Percentiles rank a stretch among this genome's conserved stretches.
These are phyloP conservation scores for Mastigias papua DNA, from an alignment of 30 jellyfish, hydroid and myxozoan species.

Conservation along the genomic window DNA sequence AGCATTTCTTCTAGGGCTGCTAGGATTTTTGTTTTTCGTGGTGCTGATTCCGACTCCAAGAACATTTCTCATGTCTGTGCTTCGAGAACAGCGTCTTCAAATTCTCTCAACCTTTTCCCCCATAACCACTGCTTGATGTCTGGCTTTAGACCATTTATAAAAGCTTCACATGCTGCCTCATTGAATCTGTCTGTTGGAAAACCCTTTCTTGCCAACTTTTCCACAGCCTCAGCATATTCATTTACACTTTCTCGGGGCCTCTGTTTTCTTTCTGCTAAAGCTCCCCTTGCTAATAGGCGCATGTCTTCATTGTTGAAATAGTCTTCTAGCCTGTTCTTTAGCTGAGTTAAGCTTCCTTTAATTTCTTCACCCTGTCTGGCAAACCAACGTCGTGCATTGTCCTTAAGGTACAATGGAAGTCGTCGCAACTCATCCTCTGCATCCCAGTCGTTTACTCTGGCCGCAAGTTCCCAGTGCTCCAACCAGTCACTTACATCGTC, in stretches of 20 bases:
- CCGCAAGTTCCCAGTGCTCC: slow-evolving; percentile 22
- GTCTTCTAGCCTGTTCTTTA: slow-evolving; percentile 1
- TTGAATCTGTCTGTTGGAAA: slow-evolving; percentile 12
- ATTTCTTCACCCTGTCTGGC: slow-evolving; percentile 24
- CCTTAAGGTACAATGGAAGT: slow-evolving; percentile 30
- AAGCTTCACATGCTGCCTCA: slow-evolving; percentile 25
- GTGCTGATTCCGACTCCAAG: slow-evolving; percentile 9
- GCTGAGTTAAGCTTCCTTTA: slow-evolving; percentile 1
- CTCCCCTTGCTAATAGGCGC: slow-evolving; percentile 11
- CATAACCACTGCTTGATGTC: slow-evolving; percentile 12
- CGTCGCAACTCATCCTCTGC: slow-evolving; percentile 24
- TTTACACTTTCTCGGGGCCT: slow-evolving; percentile 23
- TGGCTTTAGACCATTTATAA: slow-evolving; percentile 24
- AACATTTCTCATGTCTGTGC: slow-evolving; percentile 15
- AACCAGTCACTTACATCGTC: slow-evolving; percentile 20
- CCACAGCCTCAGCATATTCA: slow-evolving; percentile 27
- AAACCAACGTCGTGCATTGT: slow-evolving; percentile 26
- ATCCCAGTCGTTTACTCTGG: slow-evolving; percentile 37
- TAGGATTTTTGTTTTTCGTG: slow-evolving; percentile 20
- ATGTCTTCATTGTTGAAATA: slow-evolving; percentile 22
- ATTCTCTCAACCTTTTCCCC: slow-evolving; percentile 14
- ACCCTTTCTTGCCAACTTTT: slow-evolving; percentile 3
- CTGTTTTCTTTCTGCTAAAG: slow-evolving; percentile 26
- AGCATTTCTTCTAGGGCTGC: slow-evolving; percentile 20
- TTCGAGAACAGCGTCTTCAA: slow-evolving; percentile 22